Evolutionary conservation across 2,113 vertebrate genomes (phyloP).

Genomic region (Actinemys pallida): DNA sequence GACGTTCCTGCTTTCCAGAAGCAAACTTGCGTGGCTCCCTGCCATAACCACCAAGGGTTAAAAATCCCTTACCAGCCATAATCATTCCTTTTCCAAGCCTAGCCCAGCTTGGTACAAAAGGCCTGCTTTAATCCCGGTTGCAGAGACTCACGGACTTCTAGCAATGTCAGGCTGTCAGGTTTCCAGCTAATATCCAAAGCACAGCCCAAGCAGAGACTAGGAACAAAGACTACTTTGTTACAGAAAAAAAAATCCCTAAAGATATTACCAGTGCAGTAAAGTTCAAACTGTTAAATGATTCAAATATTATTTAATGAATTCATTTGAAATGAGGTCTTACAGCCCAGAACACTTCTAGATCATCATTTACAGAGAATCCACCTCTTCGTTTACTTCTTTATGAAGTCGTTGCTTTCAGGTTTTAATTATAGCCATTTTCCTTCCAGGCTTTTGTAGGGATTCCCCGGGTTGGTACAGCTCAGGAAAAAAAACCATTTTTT

Average conservation of each 20-base stretch:
- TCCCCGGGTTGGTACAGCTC: not conserved
- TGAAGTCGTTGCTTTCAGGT: slow-evolving; percentile 42
- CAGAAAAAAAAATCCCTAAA: slow-evolving; percentile 65
- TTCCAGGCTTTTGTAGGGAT: slow-evolving; percentile 28
- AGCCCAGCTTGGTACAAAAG: slow-evolving; percentile 66
- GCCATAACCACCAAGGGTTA: slow-evolving; percentile 10
- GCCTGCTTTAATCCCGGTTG: slow-evolving; percentile 59
- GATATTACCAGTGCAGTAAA: slow-evolving; percentile 70
- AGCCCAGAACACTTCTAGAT: slow-evolving; percentile 44
- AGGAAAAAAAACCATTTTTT: not conserved
- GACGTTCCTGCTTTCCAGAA: not conserved
- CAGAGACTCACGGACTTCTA: slow-evolving; percentile 53
- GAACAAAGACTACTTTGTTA: slow-evolving; percentile 80
- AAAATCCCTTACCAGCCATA: not conserved
- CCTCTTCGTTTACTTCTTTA: slow-evolving; percentile 37
- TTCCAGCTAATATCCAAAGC: slow-evolving; percentile 75
- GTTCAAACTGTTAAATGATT: slow-evolving; percentile 70
- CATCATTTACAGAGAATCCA: slow-evolving; percentile 34
- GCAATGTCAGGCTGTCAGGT: slow-evolving; percentile 66
- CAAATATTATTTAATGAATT: slow-evolving; percentile 72
- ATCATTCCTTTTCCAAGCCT: slow-evolving; percentile 26
- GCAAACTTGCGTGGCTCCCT: rapidly evolving
- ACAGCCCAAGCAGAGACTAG: slow-evolving; percentile 35
- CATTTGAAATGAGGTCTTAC: slow-evolving; percentile 57
- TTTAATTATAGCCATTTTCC: slow-evolving; percentile 59